Conservation (phyloP, 2,888 invertebrate species). For the Ceratothoa steindachneri region DNA sequence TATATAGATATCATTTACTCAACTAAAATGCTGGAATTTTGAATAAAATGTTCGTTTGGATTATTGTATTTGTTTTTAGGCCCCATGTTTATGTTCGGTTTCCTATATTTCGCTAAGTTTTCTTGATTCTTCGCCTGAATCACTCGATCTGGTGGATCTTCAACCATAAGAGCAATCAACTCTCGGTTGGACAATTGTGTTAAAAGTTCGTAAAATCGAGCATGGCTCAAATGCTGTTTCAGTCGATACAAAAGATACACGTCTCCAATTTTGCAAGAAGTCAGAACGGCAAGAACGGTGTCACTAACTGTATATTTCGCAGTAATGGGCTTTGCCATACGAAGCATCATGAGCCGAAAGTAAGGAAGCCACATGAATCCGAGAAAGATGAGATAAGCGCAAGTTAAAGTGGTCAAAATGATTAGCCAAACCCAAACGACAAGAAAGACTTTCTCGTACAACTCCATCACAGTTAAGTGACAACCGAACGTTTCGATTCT, state of each 20-base stretch:
- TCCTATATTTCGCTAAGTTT: conserved; percentile 29
- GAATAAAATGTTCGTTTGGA: conserved; percentile 40
- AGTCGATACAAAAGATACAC: conserved; percentile 42
- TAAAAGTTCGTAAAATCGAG: conserved; percentile 45
- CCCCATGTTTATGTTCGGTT: conserved; percentile 19
- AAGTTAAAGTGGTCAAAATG: conserved; percentile 39
- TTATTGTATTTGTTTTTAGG: conserved; percentile 40
- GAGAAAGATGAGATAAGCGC: conserved; percentile 42
- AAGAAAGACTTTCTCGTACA: conserved; percentile 46
- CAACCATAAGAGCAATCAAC: conserved; percentile 38
- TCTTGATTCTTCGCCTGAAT: conserved; percentile 41
- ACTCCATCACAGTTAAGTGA: conserved; percentile 47
- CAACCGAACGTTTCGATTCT: conserved; percentile 45
- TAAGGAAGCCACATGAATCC: conserved; percentile 48
- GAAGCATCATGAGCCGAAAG: conserved; percentile 44
- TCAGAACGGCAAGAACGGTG: conserved; percentile 41
- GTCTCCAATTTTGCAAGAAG: conserved; percentile 45
- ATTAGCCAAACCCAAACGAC: conserved; percentile 46
- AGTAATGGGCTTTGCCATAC: conserved; percentile 46
- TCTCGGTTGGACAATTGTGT: conserved; percentile 39
- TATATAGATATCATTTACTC: conserved; percentile 17
- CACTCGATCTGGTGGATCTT: conserved; percentile 45
- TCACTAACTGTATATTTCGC: conserved; percentile 44
- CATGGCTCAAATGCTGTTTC: conserved; percentile 46
- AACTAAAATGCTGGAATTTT: conserved; percentile 40